A percentile compares a stretch with the other conserved stretches of the same genome.
These are phyloP conservation scores for Panthera leo DNA, from an alignment of 2,113 vertebrate species.

Conservation along the genomic window DNA sequence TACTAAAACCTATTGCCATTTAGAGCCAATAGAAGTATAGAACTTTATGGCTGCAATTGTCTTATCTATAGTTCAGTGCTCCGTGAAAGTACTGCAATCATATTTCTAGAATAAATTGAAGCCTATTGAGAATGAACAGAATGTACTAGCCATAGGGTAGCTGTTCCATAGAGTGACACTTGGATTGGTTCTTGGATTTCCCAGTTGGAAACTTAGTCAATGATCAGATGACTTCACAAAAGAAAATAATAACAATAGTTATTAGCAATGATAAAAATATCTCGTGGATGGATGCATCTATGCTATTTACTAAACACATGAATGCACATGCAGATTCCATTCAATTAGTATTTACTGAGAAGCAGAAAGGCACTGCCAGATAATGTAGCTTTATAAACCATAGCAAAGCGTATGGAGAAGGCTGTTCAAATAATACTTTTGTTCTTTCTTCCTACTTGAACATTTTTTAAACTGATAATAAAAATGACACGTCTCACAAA, in stretches of 20 bases:
- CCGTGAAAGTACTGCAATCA: constrained; percentile 50
- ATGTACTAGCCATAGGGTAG: not conserved
- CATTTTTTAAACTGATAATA: not conserved
- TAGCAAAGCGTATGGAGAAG: not conserved
- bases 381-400: not conserved
- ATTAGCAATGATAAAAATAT: constrained; percentile 66
- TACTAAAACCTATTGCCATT: constrained; percentile 16
- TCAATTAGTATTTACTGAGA: constrained; percentile 58
- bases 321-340: constrained; percentile 15
- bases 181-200: constrained; percentile 45
- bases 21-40: constrained; percentile 19
- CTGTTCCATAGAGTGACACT: constrained; percentile 36
- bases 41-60: constrained; percentile 32
- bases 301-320: constrained; percentile 39
- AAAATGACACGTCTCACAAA: not conserved
- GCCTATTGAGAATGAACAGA: constrained; percentile 48
- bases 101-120: constrained; percentile 63
- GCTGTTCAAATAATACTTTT: not conserved
- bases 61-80: constrained; percentile 56
- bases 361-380: constrained; percentile 16
- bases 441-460: not conserved
- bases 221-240: constrained; percentile 58
- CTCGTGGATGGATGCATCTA: not conserved
- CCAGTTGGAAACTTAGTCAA: constrained; percentile 56
- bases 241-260: constrained; percentile 55